Base-by-base conservation (phyloP, 2,888 invertebrate genomes). In the Carabus problematicus region DNA sequence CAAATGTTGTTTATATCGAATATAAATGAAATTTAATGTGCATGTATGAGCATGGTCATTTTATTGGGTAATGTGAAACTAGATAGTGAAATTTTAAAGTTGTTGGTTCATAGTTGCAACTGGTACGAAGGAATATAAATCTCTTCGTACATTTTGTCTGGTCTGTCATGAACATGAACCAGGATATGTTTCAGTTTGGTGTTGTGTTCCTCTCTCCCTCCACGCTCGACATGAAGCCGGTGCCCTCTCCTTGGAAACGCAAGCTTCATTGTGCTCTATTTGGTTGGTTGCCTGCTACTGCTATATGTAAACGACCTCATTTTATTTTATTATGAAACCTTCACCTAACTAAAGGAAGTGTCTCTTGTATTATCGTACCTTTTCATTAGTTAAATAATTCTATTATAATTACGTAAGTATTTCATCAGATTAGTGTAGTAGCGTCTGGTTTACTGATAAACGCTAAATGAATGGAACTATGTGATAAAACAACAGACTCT, bases 121-220 rank as follows among this genome's bases (percentile, higher is more conserved):
- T 29, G 29, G 29, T 29, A 29, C 29, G 29, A 29, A 29, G 29
- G 29, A 3, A 29, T 29, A 29, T 29, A 29, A 29, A 29, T 29
- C 29, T 29, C 29, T 29, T 29, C 29, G 29, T 29, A 29, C 29
- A 29, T 29, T 29, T 29, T 29, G 29, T 29, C 29, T 29, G 29
- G 29, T 29, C 29, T 29, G 29, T 29, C 29, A 29, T 29, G 29
- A 29, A 29, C 29, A 29, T 29, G 29, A 29, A 29, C 29, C 61
- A 45, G 39, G 56, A 55, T 62, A 55, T 68, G 69, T 71, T 70
- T 64, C 71, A 71, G 70, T 70, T 69, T 61, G 70, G 64, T 72
- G 69, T 70, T 84, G 84, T 83, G 80, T 79, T 84, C 84, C 82
- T 83, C 85, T 85, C 85, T 85, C 85, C 84, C 85, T 85, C 79